These are phyloP conservation scores for Brachypalpus laphriformis DNA, from an alignment of 2,888 invertebrate genomes.

Conservation along the genomic window DNA sequence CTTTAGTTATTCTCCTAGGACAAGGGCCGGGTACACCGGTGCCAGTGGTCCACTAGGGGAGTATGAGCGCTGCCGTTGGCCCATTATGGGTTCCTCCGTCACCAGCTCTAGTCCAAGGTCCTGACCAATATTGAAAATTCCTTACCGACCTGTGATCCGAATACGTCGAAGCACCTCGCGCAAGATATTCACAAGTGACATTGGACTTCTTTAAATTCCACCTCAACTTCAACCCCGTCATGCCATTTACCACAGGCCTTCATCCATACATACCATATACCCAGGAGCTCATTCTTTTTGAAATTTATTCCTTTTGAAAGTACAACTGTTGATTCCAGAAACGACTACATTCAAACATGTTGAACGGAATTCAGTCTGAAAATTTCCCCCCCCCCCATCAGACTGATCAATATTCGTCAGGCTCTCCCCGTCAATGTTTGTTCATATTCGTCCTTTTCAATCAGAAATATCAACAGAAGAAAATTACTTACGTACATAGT, in stretches of 20 bases:
- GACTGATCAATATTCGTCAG: background rate
- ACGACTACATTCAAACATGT: background rate
- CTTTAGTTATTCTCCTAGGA: too few relatives aligned
- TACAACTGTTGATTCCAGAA: background rate
- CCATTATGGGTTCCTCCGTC: too few relatives aligned
- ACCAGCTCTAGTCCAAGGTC: too few relatives aligned
- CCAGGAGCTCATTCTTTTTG: background rate
- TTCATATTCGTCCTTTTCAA: constrained; percentile 16
- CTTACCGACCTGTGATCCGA: too few relatives aligned
- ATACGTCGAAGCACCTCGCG: too few relatives aligned
- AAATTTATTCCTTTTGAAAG: background rate
- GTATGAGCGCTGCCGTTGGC: too few relatives aligned
- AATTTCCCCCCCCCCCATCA: constrained; percentile 2
- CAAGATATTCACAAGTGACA: too few relatives aligned
- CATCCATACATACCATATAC: background rate
- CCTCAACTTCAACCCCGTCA: background rate
- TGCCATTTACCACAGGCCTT: too few relatives aligned
- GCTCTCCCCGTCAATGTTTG: background rate
- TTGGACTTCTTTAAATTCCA: background rate
- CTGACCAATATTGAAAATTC: too few relatives aligned
- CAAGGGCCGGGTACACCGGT: too few relatives aligned
- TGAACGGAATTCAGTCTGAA: background rate
- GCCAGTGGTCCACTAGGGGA: too few relatives aligned
- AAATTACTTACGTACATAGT: constrained; percentile 3
- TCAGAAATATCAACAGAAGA: constrained; percentile 2